These are phyloP conservation scores for Drosophila eugracilis DNA, from an alignment of 1,140 invertebrate genomes.

Conservation along the genomic window DNA sequence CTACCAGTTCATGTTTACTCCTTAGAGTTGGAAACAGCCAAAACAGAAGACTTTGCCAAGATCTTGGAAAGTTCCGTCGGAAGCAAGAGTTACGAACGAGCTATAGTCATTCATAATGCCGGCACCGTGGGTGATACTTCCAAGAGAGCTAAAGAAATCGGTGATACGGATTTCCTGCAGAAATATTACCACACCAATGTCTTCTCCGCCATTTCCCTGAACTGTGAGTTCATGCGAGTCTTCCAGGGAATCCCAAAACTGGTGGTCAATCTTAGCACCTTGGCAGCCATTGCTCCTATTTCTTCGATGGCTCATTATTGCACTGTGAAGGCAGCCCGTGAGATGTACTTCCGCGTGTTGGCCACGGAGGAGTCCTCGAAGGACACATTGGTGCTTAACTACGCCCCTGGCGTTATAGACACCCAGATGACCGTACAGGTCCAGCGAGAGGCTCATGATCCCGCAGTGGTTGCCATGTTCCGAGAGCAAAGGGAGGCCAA, in stretches of 20 bases:
- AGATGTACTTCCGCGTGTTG: constrained; percentile 95
- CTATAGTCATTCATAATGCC: constrained; percentile 95
- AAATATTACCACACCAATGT: constrained; percentile 93
- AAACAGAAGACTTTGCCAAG: constrained; percentile 48
- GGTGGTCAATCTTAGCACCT: constrained; percentile 95
- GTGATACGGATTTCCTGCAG: constrained; percentile 87
- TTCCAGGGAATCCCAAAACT: constrained; percentile 85
- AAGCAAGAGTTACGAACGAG: constrained; percentile 86
- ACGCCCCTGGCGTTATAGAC: constrained; percentile 96
- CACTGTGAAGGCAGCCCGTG: constrained; percentile 94
- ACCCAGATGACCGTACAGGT: constrained; percentile 94
- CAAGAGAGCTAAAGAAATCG: constrained; percentile 87
- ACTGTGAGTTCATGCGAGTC: constrained; percentile 89
- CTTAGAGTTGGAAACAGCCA: constrained; percentile 86
- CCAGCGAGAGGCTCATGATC: constrained; percentile 87
- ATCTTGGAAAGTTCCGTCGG: constrained; percentile 45
- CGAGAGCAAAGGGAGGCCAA: constrained; percentile 86
- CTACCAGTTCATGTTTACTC: constrained; percentile 85
- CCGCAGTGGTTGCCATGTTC: constrained; percentile 88
- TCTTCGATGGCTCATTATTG: constrained; percentile 93
- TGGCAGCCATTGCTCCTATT: constrained; percentile 91
- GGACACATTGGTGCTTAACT: constrained; percentile 92
- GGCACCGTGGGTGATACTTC: constrained; percentile 92
- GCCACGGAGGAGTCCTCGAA: constrained; percentile 89
- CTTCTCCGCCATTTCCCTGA: constrained; percentile 91